phyloP scores from a whole-genome alignment of 2,113 vertebrate species.

The Dasyprocta punctata region DNA sequence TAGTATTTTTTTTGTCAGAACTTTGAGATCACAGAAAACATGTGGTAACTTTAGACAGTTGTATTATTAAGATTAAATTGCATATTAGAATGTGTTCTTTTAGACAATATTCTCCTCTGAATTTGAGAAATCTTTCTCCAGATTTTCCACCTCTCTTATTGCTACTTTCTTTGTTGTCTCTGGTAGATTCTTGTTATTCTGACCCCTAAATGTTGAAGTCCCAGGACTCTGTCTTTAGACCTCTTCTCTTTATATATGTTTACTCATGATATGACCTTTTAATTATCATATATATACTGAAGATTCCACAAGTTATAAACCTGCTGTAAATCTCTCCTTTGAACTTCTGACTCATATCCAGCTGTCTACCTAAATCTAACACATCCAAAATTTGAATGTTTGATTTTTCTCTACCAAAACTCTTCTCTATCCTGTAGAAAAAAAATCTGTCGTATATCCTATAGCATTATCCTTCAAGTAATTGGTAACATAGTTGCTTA shows the following conservation, averaged over 20 bases:
- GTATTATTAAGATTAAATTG: neutral
- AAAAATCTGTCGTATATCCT: neutral
- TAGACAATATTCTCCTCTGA: neutral
- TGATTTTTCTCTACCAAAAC: neutral
- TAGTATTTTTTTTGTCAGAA: neutral
- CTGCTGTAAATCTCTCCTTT: neutral
- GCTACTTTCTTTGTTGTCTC: neutral
- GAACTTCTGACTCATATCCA: neutral
- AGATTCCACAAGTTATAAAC: neutral
- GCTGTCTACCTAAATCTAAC: neutral
- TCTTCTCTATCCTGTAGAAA: neutral
- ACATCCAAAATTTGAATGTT: slow-evolving; percentile 27
- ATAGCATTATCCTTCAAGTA: neutral
- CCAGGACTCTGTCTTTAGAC: neutral
- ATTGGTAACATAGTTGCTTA: neutral
- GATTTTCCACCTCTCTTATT: neutral
- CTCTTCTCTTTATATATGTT: neutral
- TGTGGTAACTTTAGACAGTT: neutral
- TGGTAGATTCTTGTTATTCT: neutral
- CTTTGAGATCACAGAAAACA: neutral
- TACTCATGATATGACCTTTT: neutral
- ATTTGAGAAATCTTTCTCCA: neutral
- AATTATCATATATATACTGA: neutral
- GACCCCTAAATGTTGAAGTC: neutral
- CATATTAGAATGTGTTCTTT: neutral